These are phyloP conservation scores for Homalodisca vitripennis DNA, from an alignment of 1,140 invertebrate genomes.

Conservation along the genomic window DNA sequence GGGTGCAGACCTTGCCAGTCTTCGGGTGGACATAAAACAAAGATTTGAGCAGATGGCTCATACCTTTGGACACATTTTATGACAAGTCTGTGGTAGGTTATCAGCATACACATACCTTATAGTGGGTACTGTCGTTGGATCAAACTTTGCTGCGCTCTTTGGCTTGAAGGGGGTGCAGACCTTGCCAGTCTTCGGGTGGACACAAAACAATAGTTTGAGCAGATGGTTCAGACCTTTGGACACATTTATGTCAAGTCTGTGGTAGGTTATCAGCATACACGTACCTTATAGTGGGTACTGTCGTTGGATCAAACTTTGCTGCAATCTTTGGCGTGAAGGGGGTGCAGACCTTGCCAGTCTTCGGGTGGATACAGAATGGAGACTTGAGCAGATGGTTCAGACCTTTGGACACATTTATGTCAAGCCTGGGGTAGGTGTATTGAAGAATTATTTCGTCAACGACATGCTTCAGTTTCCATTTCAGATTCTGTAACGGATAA, in stretches of 20 bases:
- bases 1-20: slow-evolving; percentile 91
- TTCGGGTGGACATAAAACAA: slow-evolving; percentile 99
- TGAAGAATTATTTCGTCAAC: slow-evolving; percentile 82
- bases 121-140: too few species aligned
- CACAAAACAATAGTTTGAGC: too few species aligned
- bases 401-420: slow-evolving; percentile 95
- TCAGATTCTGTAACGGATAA: slow-evolving; percentile 46
- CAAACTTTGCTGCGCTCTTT: too few species aligned
- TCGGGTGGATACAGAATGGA: slow-evolving; percentile 98
- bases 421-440: slow-evolving; percentile 88
- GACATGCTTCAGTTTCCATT: slow-evolving; percentile 55
- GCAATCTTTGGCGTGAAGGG: slow-evolving; percentile 73
- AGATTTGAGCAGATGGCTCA: too few species aligned
- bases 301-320: slow-evolving; percentile 71
- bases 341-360: slow-evolving; percentile 92
- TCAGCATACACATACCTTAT: too few species aligned
- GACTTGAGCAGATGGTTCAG: slow-evolving; percentile 97
- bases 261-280: too few species aligned
- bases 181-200: too few species aligned
- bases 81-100: too few species aligned
- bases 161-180: too few species aligned
- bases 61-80: slow-evolving; percentile 95
- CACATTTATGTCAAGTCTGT: too few species aligned
- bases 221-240: too few species aligned
- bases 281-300: slow-evolving; percentile 73